phyloP scores from a whole-genome alignment of 2,113 vertebrate genomes.

The Centrocercus urophasianus region DNA sequence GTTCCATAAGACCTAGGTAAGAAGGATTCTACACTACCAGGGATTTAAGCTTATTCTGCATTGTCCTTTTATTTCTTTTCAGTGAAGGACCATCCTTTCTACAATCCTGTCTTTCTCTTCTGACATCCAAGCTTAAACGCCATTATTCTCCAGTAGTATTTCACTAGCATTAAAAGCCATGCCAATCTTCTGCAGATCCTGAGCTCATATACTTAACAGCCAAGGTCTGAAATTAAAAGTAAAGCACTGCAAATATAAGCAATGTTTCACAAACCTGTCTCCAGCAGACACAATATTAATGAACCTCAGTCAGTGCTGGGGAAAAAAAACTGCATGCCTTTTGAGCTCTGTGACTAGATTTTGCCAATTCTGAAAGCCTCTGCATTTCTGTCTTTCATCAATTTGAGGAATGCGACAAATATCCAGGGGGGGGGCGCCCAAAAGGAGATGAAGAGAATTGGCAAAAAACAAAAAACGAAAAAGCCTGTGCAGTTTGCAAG shows the following conservation, averaged over 20 bases:
- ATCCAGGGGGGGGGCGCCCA: no score
- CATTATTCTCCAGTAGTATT: not conserved
- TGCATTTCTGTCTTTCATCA: not conserved
- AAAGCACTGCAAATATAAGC: not conserved
- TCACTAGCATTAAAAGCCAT: not conserved
- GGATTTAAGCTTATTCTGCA: not conserved
- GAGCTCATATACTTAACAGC: not conserved
- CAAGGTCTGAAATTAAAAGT: not conserved
- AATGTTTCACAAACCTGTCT: not conserved
- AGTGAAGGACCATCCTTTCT: not conserved
- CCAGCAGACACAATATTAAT: not conserved
- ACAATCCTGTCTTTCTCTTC: not conserved
- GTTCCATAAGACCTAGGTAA: not conserved
- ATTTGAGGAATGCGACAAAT: not conserved
- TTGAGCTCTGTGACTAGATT: not conserved
- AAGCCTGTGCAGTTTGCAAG: not conserved
- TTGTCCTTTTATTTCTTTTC: not conserved
- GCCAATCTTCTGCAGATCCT: not conserved
- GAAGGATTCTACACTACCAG: not conserved
- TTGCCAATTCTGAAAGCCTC: not conserved
- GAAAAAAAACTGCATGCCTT: not conserved
- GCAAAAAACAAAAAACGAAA: not conserved
- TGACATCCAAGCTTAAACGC: not conserved
- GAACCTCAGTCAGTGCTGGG: not conserved
- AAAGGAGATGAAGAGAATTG: accelerated